Conservation (phyloP, 2,113 vertebrate genomes). For the Todiramphus saurophagus region DNA sequence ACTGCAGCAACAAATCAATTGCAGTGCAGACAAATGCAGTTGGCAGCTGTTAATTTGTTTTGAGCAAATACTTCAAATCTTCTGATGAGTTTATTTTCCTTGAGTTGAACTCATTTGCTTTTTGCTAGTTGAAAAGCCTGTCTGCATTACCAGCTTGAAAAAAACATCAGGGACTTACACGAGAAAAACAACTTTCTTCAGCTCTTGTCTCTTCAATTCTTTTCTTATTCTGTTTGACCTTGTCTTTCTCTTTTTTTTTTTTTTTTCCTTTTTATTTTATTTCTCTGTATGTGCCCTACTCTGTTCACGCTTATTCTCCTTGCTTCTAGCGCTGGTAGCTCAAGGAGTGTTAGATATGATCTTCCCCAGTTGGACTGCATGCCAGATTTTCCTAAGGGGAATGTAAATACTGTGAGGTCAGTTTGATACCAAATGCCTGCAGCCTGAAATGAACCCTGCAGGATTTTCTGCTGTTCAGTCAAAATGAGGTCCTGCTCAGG, state of each 20-base stretch:
- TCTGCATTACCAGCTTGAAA: background rate
- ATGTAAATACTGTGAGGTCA: conserved; percentile 57
- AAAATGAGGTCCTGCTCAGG: background rate
- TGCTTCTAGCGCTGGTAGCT: conserved; percentile 33
- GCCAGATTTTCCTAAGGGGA: conserved; percentile 28
- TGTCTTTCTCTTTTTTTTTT: background rate
- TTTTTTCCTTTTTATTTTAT: background rate
- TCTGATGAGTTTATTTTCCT: background rate
- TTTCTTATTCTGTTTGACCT: conserved; percentile 11
- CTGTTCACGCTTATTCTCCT: background rate
- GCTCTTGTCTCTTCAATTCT: background rate
- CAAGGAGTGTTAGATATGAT: background rate
- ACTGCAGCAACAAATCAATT: background rate
- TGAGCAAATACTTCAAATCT: background rate
- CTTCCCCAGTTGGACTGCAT: conserved; percentile 26
- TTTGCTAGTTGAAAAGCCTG: background rate
- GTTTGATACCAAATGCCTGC: conserved; percentile 35
- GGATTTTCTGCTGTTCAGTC: background rate
- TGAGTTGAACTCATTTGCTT: background rate
- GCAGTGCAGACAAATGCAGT: background rate
- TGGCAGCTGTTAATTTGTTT: conserved; percentile 2
- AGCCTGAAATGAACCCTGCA: conserved; percentile 51
- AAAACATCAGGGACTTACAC: background rate
- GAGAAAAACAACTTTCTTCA: background rate
- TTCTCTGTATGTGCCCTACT: background rate